Conservation (phyloP, 1,140 invertebrate genomes). For the Listronotus bonariensis region DNA sequence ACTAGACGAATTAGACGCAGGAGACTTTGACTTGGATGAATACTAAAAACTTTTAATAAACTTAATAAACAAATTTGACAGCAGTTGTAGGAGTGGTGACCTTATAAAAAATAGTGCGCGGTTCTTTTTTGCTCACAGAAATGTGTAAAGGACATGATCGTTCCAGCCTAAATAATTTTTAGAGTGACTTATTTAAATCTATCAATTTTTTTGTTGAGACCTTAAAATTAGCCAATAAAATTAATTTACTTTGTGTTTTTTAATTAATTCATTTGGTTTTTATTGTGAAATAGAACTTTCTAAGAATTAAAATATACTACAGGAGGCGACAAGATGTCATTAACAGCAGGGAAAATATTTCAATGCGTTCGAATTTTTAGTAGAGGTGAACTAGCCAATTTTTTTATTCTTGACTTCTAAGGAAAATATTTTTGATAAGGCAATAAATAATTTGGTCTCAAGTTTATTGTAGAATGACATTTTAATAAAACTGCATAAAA, state of each 20-base stretch:
- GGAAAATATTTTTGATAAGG: too few relatives aligned
- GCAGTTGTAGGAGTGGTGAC: conserved; percentile 46
- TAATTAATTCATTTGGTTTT: too few relatives aligned
- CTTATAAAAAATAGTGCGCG: conserved; percentile 17
- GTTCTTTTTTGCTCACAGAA: background rate
- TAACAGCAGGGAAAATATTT: too few relatives aligned
- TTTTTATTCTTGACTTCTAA: too few relatives aligned
- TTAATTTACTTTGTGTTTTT: background rate
- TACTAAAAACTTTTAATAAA: conserved; percentile 68
- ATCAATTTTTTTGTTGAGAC: background rate
- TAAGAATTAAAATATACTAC: too few relatives aligned
- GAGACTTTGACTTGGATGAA: conserved; percentile 89
- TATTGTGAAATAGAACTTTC: too few relatives aligned
- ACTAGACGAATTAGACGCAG: conserved; percentile 80
- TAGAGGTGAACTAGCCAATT: too few relatives aligned
- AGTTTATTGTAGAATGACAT: too few relatives aligned
- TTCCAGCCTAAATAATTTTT: background rate
- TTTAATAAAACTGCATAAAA: too few relatives aligned
- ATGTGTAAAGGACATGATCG: background rate
- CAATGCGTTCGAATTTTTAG: too few relatives aligned
- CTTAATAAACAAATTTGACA: conserved; percentile 13
- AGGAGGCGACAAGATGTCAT: too few relatives aligned
- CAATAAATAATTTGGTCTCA: too few relatives aligned
- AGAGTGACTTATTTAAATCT: conserved; percentile 5
- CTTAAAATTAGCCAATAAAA: conserved; percentile 1